Percentiles rank a stretch among this genome's conserved stretches.
These are phyloP conservation scores for Urocolius indicus DNA, from an alignment of 2,113 vertebrate species.

Conservation along the genomic window DNA sequence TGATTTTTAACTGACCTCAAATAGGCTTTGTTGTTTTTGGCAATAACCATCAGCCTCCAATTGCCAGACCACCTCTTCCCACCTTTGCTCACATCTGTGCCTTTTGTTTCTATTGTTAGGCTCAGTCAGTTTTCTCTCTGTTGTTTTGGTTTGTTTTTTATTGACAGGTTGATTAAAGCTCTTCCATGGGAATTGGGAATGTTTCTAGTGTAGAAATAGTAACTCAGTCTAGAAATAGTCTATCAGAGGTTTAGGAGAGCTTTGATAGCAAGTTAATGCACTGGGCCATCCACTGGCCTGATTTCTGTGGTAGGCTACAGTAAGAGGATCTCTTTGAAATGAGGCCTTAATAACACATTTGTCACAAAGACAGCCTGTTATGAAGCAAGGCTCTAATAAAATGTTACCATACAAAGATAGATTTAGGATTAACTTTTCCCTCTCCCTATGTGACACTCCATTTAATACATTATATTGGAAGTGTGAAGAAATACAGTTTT, in stretches of 20 bases:
- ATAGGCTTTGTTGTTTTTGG: background rate
- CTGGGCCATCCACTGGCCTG: slow-evolving; percentile 49
- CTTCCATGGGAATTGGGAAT: background rate
- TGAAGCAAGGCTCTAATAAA: background rate
- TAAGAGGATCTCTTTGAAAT: slow-evolving; percentile 43
- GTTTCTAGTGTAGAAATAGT: background rate
- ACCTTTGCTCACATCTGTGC: background rate
- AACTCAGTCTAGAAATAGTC: background rate
- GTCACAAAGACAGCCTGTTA: slow-evolving; percentile 10
- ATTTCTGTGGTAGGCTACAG: slow-evolving; percentile 43
- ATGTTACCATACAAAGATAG: background rate
- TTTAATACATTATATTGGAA: background rate
- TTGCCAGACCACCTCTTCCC: background rate
- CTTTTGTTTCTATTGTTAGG: background rate
- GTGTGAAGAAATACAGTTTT: background rate
- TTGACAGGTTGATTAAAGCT: slow-evolving; percentile 19
- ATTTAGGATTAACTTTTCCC: slow-evolving; percentile 6
- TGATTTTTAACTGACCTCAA: background rate
- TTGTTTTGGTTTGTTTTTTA: no score
- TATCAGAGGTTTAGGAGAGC: slow-evolving; percentile 24
- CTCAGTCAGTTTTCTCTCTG: background rate
- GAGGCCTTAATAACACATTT: slow-evolving; percentile 38
- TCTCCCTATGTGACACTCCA: background rate
- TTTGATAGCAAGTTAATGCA: slow-evolving; percentile 59
- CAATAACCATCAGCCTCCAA: fast-evolving